phyloP scores from a whole-genome alignment of 2,797 vertebrate genomes.

The Aulostomus chinensis region DNA sequence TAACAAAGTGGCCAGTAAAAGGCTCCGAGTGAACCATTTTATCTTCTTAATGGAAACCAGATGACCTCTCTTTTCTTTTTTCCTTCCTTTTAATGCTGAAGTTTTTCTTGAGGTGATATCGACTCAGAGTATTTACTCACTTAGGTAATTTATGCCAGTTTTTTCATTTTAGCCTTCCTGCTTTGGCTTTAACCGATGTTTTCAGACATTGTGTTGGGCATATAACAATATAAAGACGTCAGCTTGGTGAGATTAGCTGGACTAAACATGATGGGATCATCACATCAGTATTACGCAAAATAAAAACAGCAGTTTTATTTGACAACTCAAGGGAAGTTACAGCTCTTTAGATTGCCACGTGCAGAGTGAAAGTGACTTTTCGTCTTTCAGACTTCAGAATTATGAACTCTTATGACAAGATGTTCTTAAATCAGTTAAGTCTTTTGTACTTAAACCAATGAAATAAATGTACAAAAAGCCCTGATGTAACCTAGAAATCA shows the following conservation, averaged over 20 bases:
- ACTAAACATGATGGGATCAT: constrained; percentile 10
- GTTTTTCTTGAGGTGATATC: constrained; percentile 85
- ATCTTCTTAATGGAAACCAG: constrained; percentile 99
- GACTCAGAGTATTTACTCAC: constrained; percentile 62
- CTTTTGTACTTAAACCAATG: too few species aligned
- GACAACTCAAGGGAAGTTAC: too few species aligned
- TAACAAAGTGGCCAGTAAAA: constrained; percentile 97
- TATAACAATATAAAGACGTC: constrained; percentile 8
- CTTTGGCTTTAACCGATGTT: constrained; percentile 39
- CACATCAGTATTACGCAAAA: too few species aligned
- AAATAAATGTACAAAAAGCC: too few species aligned
- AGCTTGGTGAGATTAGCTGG: constrained; percentile 4
- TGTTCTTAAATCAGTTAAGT: too few species aligned
- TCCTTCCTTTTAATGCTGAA: constrained; percentile 85
- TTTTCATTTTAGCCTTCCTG: constrained; percentile 49
- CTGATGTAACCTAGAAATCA: too few species aligned
- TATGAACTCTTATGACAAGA: too few species aligned
- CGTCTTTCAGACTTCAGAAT: too few species aligned
- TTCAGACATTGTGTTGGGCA: constrained; percentile 11
- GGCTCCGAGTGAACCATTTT: constrained; percentile 96
- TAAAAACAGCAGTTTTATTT: too few species aligned
- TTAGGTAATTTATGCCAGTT: constrained; percentile 66
- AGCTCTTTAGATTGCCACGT: too few species aligned
- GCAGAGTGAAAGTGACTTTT: too few species aligned
- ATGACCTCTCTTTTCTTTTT: constrained; percentile 83